A percentile compares a stretch with the other conserved stretches of the same genome.
Evolutionary conservation across 2,113 vertebrate species (phyloP).

Genomic region (Poeciliopsis turrubarensis): DNA sequence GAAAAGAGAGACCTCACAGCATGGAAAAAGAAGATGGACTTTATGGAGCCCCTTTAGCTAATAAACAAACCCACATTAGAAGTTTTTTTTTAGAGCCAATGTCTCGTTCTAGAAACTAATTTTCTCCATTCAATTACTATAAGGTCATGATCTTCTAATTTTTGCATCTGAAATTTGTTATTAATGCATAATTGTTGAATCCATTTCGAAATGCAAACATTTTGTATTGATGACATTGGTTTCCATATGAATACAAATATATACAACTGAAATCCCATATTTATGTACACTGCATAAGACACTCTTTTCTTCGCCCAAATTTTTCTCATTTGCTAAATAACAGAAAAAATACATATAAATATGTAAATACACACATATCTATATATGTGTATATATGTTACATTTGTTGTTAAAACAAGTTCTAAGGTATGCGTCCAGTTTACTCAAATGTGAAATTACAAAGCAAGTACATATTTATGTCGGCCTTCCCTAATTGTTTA

Average conservation of each 20-base stretch:
- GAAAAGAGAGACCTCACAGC: slow-evolving; percentile 11
- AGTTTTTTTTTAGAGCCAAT: not conserved
- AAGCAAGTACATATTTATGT: not conserved
- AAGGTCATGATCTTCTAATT: not conserved
- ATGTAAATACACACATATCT: not conserved
- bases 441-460: not conserved
- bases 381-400: too few relatives aligned
- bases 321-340: not conserved
- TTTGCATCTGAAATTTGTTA: not conserved
- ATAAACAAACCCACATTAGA: slow-evolving; percentile 5
- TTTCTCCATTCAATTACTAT: too few relatives aligned
- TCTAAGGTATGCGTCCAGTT: too few relatives aligned
- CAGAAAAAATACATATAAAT: not conserved
- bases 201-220: not conserved
- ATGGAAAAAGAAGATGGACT: slow-evolving; percentile 16
- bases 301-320: not conserved
- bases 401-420: too few relatives aligned
- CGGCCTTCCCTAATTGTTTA: not conserved
- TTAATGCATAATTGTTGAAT: not conserved
- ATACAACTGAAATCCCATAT: not conserved
- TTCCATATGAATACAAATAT: not conserved
- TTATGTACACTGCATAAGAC: not conserved
- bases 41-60: slow-evolving; percentile 17
- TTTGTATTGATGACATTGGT: too few relatives aligned
- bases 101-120: not conserved